Conservation (phyloP, 2,797 vertebrate species). For the Typhlichthys eigenmanni region DNA sequence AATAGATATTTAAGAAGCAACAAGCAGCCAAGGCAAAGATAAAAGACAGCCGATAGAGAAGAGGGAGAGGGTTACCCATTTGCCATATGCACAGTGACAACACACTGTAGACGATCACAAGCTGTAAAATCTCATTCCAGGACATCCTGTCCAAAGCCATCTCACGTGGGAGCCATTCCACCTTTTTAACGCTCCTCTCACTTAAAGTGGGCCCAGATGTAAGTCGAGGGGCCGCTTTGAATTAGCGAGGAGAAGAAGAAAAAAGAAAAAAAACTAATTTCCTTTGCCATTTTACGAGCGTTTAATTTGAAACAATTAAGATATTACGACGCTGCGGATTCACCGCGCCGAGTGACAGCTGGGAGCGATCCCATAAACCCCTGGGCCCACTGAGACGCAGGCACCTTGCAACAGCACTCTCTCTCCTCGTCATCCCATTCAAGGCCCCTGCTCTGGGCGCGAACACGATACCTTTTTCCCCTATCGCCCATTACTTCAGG, state of each 20-base stretch:
- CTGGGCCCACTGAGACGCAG: conserved; percentile 60
- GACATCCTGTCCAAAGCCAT: conserved; percentile 40
- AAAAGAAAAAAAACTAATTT: conserved; percentile 62
- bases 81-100: conserved; percentile 27
- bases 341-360: conserved; percentile 72
- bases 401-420: conserved; percentile 55
- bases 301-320: conserved; percentile 81
- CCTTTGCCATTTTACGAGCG: conserved; percentile 74
- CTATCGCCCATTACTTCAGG: conserved; percentile 54
- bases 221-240: conserved; percentile 72
- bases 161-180: conserved; percentile 61
- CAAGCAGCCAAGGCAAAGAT: neutral
- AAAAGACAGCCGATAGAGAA: neutral
- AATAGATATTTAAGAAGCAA: neutral
- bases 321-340: conserved; percentile 67
- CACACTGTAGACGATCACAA: conserved; percentile 38
- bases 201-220: conserved; percentile 66
- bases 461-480: conserved; percentile 8
- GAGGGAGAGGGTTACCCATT: conserved; percentile 1
- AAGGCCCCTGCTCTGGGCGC: conserved; percentile 46
- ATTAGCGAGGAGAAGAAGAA: conserved; percentile 58
- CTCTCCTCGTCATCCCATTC: conserved; percentile 32
- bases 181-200: conserved; percentile 54
- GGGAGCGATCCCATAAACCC: conserved; percentile 76
- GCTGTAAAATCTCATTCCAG: conserved; percentile 56